Conservation (phyloP, 2,113 vertebrate genomes). For the Nibea coibor region DNA sequence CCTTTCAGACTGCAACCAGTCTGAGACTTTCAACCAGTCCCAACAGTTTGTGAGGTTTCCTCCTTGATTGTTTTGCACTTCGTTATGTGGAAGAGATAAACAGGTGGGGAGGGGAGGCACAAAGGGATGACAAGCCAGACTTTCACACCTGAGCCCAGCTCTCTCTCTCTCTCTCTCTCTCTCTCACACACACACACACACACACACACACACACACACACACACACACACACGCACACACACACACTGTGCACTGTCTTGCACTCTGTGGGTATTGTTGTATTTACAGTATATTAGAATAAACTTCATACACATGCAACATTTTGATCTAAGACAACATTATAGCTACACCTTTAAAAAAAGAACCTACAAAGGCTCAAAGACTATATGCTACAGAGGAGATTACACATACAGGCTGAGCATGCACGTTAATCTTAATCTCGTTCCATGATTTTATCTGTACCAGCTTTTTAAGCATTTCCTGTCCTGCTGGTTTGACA, state of each 20-base stretch:
- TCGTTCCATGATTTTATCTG: conserved; percentile 46
- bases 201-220: neutral
- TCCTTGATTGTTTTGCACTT: neutral
- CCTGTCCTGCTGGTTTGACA: neutral
- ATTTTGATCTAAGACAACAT: neutral
- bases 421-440: conserved; percentile 49
- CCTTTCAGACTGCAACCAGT: neutral
- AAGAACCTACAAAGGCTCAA: neutral
- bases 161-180: too few species aligned
- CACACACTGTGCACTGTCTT: too few species aligned
- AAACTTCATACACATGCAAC: neutral
- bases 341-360: neutral
- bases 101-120: neutral
- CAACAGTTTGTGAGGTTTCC: neutral
- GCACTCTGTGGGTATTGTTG: too few species aligned
- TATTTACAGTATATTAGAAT: neutral
- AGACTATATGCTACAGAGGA: conserved; percentile 25
- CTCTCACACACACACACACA: neutral
- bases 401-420: conserved; percentile 52
- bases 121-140: neutral
- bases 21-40: neutral
- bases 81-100: neutral
- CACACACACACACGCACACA: neutral
- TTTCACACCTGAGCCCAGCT: conserved; percentile 33
- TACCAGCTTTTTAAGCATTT: neutral